phyloP scores from a whole-genome alignment of 2,797 vertebrate genomes.

The Pelochelys cantorii region DNA sequence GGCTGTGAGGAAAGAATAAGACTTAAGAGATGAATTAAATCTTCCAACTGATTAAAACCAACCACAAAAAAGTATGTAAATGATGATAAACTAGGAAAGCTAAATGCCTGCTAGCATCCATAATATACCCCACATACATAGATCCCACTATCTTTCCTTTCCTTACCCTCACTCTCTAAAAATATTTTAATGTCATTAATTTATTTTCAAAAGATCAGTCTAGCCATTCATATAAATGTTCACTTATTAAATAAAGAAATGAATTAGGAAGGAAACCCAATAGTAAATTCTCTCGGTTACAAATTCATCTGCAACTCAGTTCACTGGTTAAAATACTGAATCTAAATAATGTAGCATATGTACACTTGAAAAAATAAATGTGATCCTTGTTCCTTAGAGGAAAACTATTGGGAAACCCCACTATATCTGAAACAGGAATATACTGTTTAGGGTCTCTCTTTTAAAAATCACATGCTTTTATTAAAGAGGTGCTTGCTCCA shows the following conservation, averaged over 20 bases:
- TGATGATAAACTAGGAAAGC: fast-evolving
- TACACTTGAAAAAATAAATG: not conserved
- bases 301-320: not conserved
- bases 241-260: not conserved
- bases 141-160: not conserved
- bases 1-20: not conserved
- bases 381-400: constrained; percentile 12
- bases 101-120: not conserved
- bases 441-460: not conserved
- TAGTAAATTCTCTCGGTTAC: not conserved
- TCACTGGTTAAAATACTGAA: not conserved
- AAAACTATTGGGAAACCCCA: not conserved
- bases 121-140: fast-evolving
- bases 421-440: not conserved
- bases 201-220: not conserved
- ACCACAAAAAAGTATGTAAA: not conserved
- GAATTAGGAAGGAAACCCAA: not conserved
- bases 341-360: not conserved
- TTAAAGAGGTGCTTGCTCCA: not conserved
- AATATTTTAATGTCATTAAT: not conserved
- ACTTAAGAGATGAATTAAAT: not conserved
- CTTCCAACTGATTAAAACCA: not conserved
- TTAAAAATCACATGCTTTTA: not conserved
- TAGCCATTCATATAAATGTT: not conserved
- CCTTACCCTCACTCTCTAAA: not conserved